Conservation (phyloP, 2,888 invertebrate species). For the Mycalesis mineus region DNA sequence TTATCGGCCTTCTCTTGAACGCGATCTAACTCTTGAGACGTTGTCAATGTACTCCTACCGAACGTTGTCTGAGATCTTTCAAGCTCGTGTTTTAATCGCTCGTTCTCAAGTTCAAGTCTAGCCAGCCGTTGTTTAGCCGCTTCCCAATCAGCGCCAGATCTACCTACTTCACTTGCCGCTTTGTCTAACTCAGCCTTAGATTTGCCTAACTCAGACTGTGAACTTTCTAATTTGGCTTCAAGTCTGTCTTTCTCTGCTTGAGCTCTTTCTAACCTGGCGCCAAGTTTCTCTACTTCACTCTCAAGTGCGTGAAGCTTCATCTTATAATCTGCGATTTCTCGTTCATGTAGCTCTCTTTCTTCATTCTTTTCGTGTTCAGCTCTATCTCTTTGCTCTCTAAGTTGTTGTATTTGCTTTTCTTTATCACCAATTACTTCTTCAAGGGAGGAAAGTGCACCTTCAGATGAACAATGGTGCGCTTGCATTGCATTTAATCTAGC, state of each 20-base stretch:
- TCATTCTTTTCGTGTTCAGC: slow-evolving; percentile 97
- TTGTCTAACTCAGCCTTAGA: slow-evolving; percentile 96
- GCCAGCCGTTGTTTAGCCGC: slow-evolving; percentile 89
- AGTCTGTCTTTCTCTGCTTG: slow-evolving; percentile 93
- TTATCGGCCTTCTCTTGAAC: slow-evolving; percentile 92
- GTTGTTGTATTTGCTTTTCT: slow-evolving; percentile 97
- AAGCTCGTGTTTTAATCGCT: slow-evolving; percentile 89
- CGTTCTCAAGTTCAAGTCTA: slow-evolving; percentile 92
- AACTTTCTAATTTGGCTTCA: slow-evolving; percentile 93
- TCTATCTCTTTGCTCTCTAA: slow-evolving; percentile 95
- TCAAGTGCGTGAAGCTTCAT: slow-evolving; percentile 94
- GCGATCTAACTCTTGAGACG: slow-evolving; percentile 89
- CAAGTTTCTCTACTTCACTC: slow-evolving; percentile 93
- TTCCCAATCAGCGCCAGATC: slow-evolving; percentile 93
- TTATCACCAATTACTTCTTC: slow-evolving; percentile 98
- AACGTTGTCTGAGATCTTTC: slow-evolving; percentile 91
- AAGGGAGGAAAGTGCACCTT: slow-evolving; percentile 93
- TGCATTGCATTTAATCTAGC: slow-evolving; percentile 94
- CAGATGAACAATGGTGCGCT: slow-evolving; percentile 95
- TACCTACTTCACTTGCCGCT: slow-evolving; percentile 91
- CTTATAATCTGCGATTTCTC: slow-evolving; percentile 96
- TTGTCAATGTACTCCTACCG: slow-evolving; percentile 88
- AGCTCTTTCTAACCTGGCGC: slow-evolving; percentile 91
- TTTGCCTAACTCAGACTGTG: slow-evolving; percentile 95
- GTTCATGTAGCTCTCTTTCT: slow-evolving; percentile 94